Conservation (phyloP, 2,888 invertebrate species). For the Agrotis exclamationis region DNA sequence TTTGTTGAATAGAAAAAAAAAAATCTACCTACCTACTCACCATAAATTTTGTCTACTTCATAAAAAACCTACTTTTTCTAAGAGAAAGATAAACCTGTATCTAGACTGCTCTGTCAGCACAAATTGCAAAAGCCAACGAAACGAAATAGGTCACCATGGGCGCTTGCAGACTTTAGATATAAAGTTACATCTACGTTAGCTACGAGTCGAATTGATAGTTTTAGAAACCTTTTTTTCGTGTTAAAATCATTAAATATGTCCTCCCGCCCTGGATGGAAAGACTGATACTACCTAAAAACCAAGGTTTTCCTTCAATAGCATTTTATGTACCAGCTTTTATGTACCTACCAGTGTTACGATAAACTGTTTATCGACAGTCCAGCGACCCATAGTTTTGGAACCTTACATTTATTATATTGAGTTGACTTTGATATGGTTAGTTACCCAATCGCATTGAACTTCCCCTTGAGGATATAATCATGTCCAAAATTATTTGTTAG, state of each 20-base stretch:
- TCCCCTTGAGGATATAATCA: slow-evolving; percentile 4
- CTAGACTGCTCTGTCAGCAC: slow-evolving; percentile 45
- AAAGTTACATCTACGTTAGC: slow-evolving; percentile 27
- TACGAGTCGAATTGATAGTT: slow-evolving; percentile 22
- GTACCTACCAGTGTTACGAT: no score
- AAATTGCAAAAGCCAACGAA: slow-evolving; percentile 56
- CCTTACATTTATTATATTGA: slow-evolving; percentile 1
- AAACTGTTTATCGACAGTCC: no score
- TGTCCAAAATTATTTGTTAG: slow-evolving; percentile 9
- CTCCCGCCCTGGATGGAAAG: no score
- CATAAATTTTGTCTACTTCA: neutral
- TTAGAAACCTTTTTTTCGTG: neutral
- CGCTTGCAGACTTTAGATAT: slow-evolving; percentile 29
- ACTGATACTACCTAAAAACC: no score
- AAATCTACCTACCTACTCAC: neutral
- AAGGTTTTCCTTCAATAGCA: no score
- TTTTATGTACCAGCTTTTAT: no score
- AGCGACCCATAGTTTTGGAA: neutral
- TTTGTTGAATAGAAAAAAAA: neutral
- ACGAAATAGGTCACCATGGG: slow-evolving; percentile 55
- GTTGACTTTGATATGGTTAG: neutral
- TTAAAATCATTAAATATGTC: no score
- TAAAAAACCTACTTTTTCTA: slow-evolving; percentile 12
- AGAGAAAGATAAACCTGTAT: slow-evolving; percentile 36
- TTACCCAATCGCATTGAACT: neutral